Base-by-base conservation (phyloP, 2,888 invertebrate genomes). In the Apotomis betuletana region DNA sequence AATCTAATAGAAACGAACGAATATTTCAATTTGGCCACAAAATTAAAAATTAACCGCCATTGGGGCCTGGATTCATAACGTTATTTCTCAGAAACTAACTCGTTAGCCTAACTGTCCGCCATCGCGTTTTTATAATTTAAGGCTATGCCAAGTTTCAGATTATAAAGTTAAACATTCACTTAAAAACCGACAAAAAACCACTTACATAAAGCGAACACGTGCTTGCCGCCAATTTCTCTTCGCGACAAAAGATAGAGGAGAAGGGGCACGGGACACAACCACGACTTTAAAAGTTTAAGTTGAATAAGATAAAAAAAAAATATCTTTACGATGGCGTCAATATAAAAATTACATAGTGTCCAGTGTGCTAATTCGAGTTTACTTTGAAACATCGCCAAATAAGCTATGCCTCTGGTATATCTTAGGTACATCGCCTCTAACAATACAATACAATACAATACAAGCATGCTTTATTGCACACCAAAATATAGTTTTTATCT, bases 211-310 rank as follows among this genome's bases (percentile, higher is more conserved):
- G 13, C 10, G 10, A 46, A 67, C 74, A 71, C 74, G 74, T 67
- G 70, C 67, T 44, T 27, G 13, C 58, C n/a, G 74, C 41, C 68
- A 71, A 71, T 74, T 74, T 74, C 74, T 68, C 67, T 70, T 60
- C 15, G 13, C 46, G 63, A 70, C 64, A 51, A 13, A 54, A 58
- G 41, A 46, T 52, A 8, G 27, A 3, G 27, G 60, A 70, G 70
- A 70, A 70, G 58, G 52, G 70, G 58, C 69, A 63, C 5, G 38
- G 6, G 8, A 41, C 38, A 52, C 9, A 9, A 55, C 5, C 41
- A 41, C 41, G 27, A 55, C 3, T n/a, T 12, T 13, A 27, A 9
- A 27, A 60, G 46, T 5, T 3, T 46, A 15, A 60, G 60, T 12
- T 12, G 6, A 46, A 60, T 13, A 13, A 15, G 4, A 44, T 44